Base-by-base conservation (phyloP, 1,140 invertebrate species). In the Trachelipus rathkii region DNA sequence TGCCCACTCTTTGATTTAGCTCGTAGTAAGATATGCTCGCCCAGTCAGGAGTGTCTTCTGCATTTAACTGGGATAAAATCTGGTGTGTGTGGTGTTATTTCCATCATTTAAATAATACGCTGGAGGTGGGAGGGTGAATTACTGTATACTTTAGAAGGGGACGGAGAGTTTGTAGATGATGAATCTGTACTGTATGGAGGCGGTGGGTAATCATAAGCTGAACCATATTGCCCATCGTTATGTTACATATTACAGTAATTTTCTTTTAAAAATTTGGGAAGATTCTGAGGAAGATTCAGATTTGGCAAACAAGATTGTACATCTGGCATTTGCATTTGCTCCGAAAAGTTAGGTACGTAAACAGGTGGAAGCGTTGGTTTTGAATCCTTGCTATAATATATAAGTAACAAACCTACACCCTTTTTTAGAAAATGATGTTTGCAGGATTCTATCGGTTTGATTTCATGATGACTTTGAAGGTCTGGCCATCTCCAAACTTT, bases 401-500 rank as follows among this genome's bases (percentile, higher is more conserved):
- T 80, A 95, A 95, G 87, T 97, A 97, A 69, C 97, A 78, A 97
- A 93, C 85, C 95, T 93, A 85, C 95, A 94, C 83, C 92, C 90
- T 86, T 95, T 95, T 82, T 93, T 87, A 81, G 92, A 90, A 85
- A 94, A 97, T 0, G 92, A 88, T 91, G 96, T 84, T 95, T 91
- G 85, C 96, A 98, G 83, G 92, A 90, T 77, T 97, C 95, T 15
- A 97, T 86, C 0, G 96, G 93, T 85, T 97, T 97, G 4, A 99
- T 86, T 86, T 98, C 97, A 85, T 98, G 96, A 84, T 98, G 97
- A 75, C 93, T 95, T 85, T 98, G 96, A 0, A 99, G 87, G 87
- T 98, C 97, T 0, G 97, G 96, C 97, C 97, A 99, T 78, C 97
- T 88, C 96, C 96, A 99, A 0, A 99, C 96, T 68, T 96, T 89